phyloP scores from a whole-genome alignment of 2,888 invertebrate species.

The Agrochola lota region DNA sequence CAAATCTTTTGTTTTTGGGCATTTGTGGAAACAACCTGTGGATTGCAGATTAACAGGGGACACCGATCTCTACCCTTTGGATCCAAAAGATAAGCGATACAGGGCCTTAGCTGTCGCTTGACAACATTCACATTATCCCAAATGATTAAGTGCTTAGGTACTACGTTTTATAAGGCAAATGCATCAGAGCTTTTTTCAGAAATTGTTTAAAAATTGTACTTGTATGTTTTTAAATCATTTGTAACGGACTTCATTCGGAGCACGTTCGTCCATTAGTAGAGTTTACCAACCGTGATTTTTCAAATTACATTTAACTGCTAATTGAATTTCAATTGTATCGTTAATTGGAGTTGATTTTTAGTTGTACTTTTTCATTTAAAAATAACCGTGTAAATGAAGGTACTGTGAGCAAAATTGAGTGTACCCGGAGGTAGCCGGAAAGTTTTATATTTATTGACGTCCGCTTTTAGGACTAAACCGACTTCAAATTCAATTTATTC shows the following conservation, averaged over 20 bases:
- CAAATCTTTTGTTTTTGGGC: neutral
- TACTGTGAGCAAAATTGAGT: neutral
- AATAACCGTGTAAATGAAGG: conserved; percentile 9
- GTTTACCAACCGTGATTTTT: conserved; percentile 40
- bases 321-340: conserved; percentile 37
- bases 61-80: neutral
- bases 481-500: neutral
- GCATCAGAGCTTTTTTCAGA: neutral
- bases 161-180: neutral
- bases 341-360: conserved; percentile 28
- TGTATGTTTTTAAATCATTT: conserved; percentile 42
- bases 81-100: conserved; percentile 8
- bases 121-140: neutral
- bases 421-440: neutral
- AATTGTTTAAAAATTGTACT: conserved; percentile 9
- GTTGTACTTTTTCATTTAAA: conserved; percentile 1
- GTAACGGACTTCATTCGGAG: conserved; percentile 30
- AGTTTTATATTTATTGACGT: neutral
- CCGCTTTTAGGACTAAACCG: neutral
- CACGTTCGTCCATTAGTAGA: conserved; percentile 46
- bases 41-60: conserved; percentile 4
- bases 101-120: neutral
- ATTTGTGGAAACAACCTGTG: conserved; percentile 12
- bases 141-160: neutral
- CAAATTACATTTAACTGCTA: conserved; percentile 37